phyloP scores from a whole-genome alignment of 2,797 vertebrate genomes.

The Tamandua tetradactyla region DNA sequence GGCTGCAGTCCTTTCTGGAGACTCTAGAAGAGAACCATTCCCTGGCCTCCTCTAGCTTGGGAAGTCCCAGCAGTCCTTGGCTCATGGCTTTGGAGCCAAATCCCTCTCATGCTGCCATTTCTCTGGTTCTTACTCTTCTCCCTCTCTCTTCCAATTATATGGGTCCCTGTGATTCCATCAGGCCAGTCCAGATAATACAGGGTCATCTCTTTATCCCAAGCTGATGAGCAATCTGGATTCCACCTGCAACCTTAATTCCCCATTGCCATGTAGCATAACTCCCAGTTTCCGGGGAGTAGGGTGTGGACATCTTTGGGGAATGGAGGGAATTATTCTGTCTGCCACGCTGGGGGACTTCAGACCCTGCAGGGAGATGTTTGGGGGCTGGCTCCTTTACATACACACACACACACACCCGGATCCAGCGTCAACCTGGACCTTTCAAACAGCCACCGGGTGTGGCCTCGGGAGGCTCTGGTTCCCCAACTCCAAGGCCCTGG shows the following conservation, averaged over 20 bases:
- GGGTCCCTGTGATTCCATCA: not conserved
- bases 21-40: no score
- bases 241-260: no score
- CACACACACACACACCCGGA: no score
- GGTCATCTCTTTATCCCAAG: no score
- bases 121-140: no score
- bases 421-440: not conserved
- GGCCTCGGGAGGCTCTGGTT: not conserved
- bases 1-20: not conserved
- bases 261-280: not conserved
- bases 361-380: not conserved
- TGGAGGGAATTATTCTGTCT: not conserved
- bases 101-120: accelerated
- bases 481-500: no score
- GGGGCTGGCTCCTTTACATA: not conserved
- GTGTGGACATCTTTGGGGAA: no score
- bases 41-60: not conserved
- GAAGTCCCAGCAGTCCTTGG: not conserved
- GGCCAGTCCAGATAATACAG: not conserved
- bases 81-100: not conserved
- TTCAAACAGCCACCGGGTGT: not conserved
- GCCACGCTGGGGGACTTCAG: not conserved
- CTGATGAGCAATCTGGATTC: not conserved
- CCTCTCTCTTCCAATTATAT: not conserved
- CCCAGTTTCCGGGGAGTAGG: not conserved